Percentiles rank a stretch among this genome's conserved stretches.
Conservation (phyloP, 2,888 invertebrate species). For the Heliconius aoede region DNA sequence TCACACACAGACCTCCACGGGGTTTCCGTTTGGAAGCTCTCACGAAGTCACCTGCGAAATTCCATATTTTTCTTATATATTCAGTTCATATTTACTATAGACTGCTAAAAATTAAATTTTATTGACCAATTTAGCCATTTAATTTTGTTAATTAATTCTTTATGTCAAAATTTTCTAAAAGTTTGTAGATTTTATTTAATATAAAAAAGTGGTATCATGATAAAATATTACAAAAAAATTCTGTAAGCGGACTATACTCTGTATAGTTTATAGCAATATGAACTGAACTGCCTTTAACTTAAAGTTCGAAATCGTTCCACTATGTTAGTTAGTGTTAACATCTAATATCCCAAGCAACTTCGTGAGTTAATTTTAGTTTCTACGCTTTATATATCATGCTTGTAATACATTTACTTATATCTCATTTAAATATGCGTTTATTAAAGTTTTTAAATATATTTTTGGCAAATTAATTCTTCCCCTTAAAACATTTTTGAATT, state of each 20-base stretch:
- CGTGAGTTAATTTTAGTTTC: conserved; percentile 68
- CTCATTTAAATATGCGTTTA: conserved; percentile 14
- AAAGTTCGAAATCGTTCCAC: conserved; percentile 57
- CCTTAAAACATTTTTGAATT: not conserved
- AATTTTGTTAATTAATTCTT: too few species aligned
- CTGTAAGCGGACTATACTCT: not conserved
- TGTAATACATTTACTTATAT: conserved; percentile 33
- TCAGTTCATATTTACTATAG: conserved; percentile 24
- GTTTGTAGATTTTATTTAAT: not conserved
- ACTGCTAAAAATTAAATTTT: not conserved
- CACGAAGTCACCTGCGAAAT: conserved; percentile 83
- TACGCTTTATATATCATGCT: conserved; percentile 59
- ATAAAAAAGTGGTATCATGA: not conserved
- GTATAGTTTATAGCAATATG: conserved; percentile 6
- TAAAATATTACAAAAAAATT: not conserved
- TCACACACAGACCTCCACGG: conserved; percentile 79
- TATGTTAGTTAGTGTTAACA: conserved; percentile 62
- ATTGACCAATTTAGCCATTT: not conserved
- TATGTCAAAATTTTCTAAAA: not conserved
- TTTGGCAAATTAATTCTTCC: not conserved
- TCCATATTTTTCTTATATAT: conserved; percentile 54
- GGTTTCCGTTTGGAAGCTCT: conserved; percentile 74
- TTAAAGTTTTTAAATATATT: not conserved
- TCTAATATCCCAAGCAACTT: conserved; percentile 74
- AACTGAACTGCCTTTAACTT: conserved; percentile 11